Evolutionary conservation across 2,888 invertebrate genomes (phyloP), one percentile per base, ranked within the genome.

Genomic region (Micropterix aruncella): DNA sequence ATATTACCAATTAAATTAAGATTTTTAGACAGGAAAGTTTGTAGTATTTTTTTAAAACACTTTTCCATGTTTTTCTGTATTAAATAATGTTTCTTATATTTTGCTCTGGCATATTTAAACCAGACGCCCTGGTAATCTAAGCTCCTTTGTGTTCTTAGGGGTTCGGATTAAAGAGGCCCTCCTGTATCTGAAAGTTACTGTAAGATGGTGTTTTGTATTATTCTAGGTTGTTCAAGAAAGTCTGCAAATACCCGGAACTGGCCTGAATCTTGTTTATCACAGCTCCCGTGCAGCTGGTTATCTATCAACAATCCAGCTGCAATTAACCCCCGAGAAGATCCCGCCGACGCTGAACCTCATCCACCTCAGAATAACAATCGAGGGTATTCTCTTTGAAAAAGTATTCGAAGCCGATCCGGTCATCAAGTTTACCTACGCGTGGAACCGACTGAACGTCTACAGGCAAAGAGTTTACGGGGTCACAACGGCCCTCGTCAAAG

Each of bases 361-460:
- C 44, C 92, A 95, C 60, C 66, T 97, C 43, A 74, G 87, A 45
- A 93, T 99, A 47, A 89, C 91, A 2, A 90, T 94, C 53, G 95
- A 96, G 65, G 97, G 97, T 7, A 90, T 93, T 45, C 74, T 92
- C 2, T 91, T 93, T 58, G 90, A 93, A 58, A 88, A 89, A 58
- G 80, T 80, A 0, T 95, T 97, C 59, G 96, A 96, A 65, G 95
- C 97, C 0, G 95, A 95, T 64, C 92, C 95, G 0, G 83, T 91
- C 27, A 91, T 99, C 51, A 95, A 94, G 58, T 95, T 92, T 64
- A 95, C 93, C 0, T 99, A 94, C 58, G 87, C 94, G 0, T 99
- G 99, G 99, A 94, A 97, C 60, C 77, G 95, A 46, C 69, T 91
- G 39, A 97, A 99, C 57, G 92, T 95, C 2, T 99, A 97, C 63